Evolutionary conservation across 1,140 invertebrate genomes (phyloP), one percentile per base, ranked within the genome.

Genomic region (Drosophila mauritiana): DNA sequence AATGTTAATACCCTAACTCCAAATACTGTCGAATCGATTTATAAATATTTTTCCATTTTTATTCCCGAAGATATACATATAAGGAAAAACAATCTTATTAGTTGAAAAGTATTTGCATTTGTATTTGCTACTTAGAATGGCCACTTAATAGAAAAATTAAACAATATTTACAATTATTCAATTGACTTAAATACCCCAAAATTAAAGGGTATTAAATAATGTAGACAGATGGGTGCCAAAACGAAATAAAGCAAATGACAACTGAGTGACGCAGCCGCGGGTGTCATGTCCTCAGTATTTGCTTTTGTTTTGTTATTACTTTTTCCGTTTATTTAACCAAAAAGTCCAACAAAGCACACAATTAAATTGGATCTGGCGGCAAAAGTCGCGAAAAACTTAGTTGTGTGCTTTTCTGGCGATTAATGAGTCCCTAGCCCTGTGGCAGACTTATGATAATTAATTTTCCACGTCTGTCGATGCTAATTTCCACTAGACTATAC

Each of bases 391-490:
- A 77, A 56, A 65, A 51, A 48, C 58, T 27, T 45, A 13, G n/a
- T 6, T 72, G 56, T 74, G 42, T 53, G 17, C 22, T 49, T 40
- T 65, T 72, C 63, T 54, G 67, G 58, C 63, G 70, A 85, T 90
- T 91, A 91, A 91, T 88, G 82, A 83, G 88, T 81, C 64, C 78
- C 86, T 90, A 74, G 72, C 77, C 72, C 49, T 42, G 65, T 61
- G 20, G 22, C 56, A 51, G 54, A 83, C 65, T 83, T 80, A 89
- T 78, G 61, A 73, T 80, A 80, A 83, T 89, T 20, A 20, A 10
- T 45, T 1, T 11, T 3, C 1, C 15, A 17, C 15, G n/a, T 2
- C 12, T 12, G 36, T 37, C 36, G 3, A 37, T 31, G 7, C 2
- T 31, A 7, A 31, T 8, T 31, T 31, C 7, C 8, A 8, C 7